Conservation (phyloP, 2,113 vertebrate species). For the Heptranchias perlo region DNA sequence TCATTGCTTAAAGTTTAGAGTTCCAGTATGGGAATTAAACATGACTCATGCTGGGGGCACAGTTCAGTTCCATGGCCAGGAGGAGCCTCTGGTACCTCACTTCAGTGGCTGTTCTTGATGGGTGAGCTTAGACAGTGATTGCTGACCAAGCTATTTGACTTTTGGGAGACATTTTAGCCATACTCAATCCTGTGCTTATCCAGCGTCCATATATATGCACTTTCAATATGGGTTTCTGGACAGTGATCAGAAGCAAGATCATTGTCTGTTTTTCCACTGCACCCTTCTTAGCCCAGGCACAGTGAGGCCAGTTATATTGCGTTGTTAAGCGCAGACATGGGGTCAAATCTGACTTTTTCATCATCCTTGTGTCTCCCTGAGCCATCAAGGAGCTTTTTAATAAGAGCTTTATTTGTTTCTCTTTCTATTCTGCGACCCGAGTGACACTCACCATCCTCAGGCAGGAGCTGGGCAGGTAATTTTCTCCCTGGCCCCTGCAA, state of each 20-base stretch:
- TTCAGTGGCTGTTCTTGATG: background rate
- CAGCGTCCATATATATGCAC: background rate
- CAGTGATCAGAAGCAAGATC: too few relatives aligned
- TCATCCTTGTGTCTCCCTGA: too few relatives aligned
- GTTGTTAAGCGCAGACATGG: too few relatives aligned
- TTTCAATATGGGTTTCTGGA: too few relatives aligned
- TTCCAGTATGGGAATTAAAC: background rate
- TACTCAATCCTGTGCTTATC: background rate
- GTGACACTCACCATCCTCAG: too few relatives aligned
- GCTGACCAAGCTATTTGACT: background rate
- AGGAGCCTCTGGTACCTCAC: background rate
- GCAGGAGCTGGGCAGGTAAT: too few relatives aligned
- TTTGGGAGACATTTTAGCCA: background rate
- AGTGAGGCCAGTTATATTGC: too few relatives aligned
- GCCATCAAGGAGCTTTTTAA: too few relatives aligned
- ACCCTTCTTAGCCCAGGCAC: background rate
- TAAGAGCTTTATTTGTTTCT: too few relatives aligned
- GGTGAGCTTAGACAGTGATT: background rate
- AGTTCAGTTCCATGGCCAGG: background rate
- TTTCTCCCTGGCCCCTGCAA: too few relatives aligned
- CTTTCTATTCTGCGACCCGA: too few relatives aligned
- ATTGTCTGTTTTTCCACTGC: background rate
- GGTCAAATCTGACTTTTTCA: too few relatives aligned
- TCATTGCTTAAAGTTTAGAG: background rate
- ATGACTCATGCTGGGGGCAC: background rate